Conservation (phyloP, 1,140 invertebrate genomes). For the Gyrodactylus bullatarudis region DNA sequence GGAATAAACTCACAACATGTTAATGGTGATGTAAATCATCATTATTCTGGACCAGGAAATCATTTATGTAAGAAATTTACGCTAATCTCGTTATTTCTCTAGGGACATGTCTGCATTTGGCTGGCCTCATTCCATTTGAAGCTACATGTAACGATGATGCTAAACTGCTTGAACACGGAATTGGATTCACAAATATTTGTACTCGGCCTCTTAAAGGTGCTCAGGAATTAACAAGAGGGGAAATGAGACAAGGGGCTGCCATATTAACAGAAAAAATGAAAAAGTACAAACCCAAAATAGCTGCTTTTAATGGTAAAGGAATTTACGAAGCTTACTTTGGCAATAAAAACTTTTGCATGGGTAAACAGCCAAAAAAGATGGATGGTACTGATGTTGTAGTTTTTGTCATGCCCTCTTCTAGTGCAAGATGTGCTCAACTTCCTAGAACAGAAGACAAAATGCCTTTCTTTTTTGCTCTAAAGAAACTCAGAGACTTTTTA, state of each 20-base stretch:
- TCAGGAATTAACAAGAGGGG: slow-evolving; percentile 55
- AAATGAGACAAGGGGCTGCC: slow-evolving; percentile 75
- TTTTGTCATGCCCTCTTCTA: slow-evolving; percentile 80
- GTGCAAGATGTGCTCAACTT: slow-evolving; percentile 54
- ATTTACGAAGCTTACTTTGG: slow-evolving; percentile 5
- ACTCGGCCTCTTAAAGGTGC: slow-evolving; percentile 65
- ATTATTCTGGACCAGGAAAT: slow-evolving; percentile 4
- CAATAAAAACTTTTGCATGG: slow-evolving; percentile 64
- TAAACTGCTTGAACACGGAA: slow-evolving; percentile 56
- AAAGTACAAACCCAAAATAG: slow-evolving; percentile 69
- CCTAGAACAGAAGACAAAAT: slow-evolving; percentile 64
- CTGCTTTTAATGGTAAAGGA: slow-evolving; percentile 84
- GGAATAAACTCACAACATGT: neutral
- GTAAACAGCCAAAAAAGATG: slow-evolving; percentile 57
- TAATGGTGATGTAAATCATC: neutral
- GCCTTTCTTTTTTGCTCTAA: slow-evolving; percentile 57
- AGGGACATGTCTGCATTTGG: slow-evolving; percentile 76
- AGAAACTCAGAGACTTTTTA: slow-evolving; percentile 58
- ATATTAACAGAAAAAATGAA: slow-evolving; percentile 57
- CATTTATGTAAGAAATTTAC: slow-evolving; percentile 1
- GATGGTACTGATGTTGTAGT: slow-evolving; percentile 41
- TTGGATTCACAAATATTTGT: slow-evolving; percentile 91
- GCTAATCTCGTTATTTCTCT: slow-evolving; percentile 7
- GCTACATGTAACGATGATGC: slow-evolving; percentile 78
- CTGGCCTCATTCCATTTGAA: slow-evolving; percentile 61